phyloP scores from a whole-genome alignment of 1,140 invertebrate species.

The Penaeus japonicus region DNA sequence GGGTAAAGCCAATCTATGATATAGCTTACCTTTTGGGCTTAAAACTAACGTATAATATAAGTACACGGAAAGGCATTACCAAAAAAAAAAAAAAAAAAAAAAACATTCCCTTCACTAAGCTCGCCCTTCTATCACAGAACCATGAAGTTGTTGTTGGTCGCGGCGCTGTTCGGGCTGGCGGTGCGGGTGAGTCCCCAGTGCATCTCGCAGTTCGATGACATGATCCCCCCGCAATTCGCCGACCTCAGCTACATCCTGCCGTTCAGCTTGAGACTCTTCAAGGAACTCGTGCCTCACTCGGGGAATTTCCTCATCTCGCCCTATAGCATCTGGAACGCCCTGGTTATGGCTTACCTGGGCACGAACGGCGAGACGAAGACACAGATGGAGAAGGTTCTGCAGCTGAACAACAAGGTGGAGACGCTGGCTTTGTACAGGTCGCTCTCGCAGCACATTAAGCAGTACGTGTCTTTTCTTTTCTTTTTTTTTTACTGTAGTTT shows the following conservation, averaged over 20 bases:
- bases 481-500: background rate
- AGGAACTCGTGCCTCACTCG: slow-evolving; percentile 15
- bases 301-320: slow-evolving; percentile 87
- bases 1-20: no score
- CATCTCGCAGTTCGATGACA: slow-evolving; percentile 66
- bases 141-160: background rate
- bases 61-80: no score
- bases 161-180: background rate
- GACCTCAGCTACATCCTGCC: slow-evolving; percentile 29
- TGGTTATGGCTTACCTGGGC: slow-evolving; percentile 81
- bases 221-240: background rate
- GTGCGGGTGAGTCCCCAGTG: background rate
- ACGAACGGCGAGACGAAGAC: slow-evolving; percentile 72
- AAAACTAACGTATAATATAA: no score
- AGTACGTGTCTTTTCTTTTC: background rate
- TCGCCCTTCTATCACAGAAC: background rate
- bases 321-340: slow-evolving; percentile 81
- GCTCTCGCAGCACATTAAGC: slow-evolving; percentile 26
- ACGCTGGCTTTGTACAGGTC: slow-evolving; percentile 13
- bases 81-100: no score
- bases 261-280: slow-evolving; percentile 42
- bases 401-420: background rate
- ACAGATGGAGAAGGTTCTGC: slow-evolving; percentile 18
- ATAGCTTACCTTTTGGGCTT: no score
- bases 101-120: no score